phyloP scores from a whole-genome alignment of 2,113 vertebrate genomes.

The Chaenogobius annularis region DNA sequence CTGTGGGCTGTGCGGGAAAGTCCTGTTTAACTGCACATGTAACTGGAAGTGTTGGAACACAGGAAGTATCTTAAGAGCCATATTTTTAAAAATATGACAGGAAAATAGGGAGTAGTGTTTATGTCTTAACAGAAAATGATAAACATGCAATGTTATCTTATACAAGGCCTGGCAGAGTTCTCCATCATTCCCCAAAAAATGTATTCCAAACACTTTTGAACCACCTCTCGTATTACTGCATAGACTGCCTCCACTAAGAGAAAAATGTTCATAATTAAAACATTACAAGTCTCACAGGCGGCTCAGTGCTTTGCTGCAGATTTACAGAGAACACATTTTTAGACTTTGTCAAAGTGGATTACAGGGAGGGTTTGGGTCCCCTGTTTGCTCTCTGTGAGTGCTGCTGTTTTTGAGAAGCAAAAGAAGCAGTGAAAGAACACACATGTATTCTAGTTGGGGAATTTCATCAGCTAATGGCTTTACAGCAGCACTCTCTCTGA shows the following conservation, averaged over 20 bases:
- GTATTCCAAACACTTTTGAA: background rate
- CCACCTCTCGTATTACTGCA: background rate
- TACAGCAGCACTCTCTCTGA: slow-evolving; percentile 61
- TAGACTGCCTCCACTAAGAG: background rate
- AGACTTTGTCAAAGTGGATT: background rate
- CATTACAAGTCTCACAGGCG: background rate
- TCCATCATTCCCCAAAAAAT: background rate
- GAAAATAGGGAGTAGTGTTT: background rate
- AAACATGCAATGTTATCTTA: background rate
- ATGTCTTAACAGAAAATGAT: no score
- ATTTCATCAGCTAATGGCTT: slow-evolving; percentile 74
- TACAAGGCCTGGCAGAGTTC: background rate
- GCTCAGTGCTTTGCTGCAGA: background rate
- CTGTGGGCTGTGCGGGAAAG: background rate
- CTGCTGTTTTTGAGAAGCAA: slow-evolving; percentile 19
- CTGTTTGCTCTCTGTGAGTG: background rate
- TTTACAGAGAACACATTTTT: background rate
- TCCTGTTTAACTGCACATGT: background rate
- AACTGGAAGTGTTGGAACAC: background rate
- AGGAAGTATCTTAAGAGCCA: background rate
- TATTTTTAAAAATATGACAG: background rate
- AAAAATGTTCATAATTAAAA: background rate
- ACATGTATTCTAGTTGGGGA: background rate
- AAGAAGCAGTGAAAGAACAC: slow-evolving; percentile 12
- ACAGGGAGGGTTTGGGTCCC: background rate